Evolutionary conservation across 2,113 vertebrate species (phyloP).

Genomic region (Gymnocephalus cernua): DNA sequence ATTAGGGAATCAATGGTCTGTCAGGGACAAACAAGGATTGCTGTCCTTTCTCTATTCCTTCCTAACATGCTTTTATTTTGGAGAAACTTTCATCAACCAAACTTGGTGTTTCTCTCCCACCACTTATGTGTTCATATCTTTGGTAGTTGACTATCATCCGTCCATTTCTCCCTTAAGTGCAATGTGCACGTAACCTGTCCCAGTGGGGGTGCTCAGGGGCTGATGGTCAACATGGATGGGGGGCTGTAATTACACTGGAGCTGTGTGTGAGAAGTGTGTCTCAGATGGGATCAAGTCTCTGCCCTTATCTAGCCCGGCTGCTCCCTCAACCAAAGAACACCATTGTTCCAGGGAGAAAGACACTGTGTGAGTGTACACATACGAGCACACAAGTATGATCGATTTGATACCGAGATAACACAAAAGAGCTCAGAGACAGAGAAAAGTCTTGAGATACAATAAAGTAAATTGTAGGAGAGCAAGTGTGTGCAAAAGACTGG

Average conservation of each 20-base stretch:
- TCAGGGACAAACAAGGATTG: constrained; percentile 36
- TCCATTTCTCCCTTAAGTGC: not conserved
- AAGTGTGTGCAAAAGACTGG: constrained; percentile 23
- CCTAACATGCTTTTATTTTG: not conserved
- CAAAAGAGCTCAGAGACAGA: constrained; percentile 19
- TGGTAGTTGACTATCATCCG: not conserved
- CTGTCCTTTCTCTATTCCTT: not conserved
- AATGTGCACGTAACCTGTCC: not conserved
- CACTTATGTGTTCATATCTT: not conserved
- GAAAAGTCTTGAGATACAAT: constrained; percentile 21
- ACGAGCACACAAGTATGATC: not conserved
- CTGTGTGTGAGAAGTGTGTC: constrained; percentile 43
- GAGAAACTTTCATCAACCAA: not conserved
- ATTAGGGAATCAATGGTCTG: constrained; percentile 36
- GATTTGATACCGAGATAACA: constrained; percentile 38
- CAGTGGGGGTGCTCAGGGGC: constrained; percentile 11
- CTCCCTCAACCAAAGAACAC: constrained; percentile 40
- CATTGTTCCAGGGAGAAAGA: constrained; percentile 31
- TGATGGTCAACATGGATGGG: constrained; percentile 13
- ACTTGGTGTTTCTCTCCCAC: not conserved
- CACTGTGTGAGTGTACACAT: constrained; percentile 10
- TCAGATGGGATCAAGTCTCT: constrained; percentile 53
- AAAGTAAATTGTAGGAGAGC: constrained; percentile 40
- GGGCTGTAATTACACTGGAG: constrained; percentile 60
- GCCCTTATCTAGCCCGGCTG: constrained; percentile 51